Conservation (phyloP, 92 coral and sea anemone species). For the Actinostola sp. region DNA sequence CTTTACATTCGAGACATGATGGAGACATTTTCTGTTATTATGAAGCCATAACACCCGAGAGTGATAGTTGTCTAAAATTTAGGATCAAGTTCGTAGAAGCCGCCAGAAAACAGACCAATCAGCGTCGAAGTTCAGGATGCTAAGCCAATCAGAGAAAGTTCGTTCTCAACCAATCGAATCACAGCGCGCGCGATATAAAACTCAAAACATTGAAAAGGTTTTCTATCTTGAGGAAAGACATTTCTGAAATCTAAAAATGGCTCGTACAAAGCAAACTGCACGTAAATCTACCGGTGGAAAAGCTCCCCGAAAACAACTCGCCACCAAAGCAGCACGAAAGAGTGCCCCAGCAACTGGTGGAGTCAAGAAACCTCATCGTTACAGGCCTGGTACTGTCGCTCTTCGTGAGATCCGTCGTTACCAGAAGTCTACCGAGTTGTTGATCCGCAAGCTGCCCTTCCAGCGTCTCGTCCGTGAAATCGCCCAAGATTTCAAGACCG, state of each 20-base stretch:
- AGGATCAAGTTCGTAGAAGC: neutral
- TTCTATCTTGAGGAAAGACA: neutral
- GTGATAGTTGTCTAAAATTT: neutral
- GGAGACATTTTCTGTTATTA: neutral
- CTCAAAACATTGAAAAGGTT: neutral
- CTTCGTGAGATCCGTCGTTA: slow-evolving; percentile 80
- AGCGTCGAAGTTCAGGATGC: neutral
- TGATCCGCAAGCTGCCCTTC: slow-evolving; percentile 79
- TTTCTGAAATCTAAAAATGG: slow-evolving; percentile 28
- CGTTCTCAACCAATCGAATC: slow-evolving; percentile 20
- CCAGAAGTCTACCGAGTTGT: slow-evolving; percentile 74
- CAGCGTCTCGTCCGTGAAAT: slow-evolving; percentile 96
- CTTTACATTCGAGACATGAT: neutral
- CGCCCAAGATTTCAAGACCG: no score
- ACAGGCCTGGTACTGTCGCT: slow-evolving; percentile 80
- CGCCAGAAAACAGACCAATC: slow-evolving; percentile 14
- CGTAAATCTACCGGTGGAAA: slow-evolving; percentile 86
- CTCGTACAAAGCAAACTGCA: slow-evolving; percentile 83
- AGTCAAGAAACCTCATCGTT: slow-evolving; percentile 73
- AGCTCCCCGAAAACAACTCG: slow-evolving; percentile 80
- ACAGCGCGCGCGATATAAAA: slow-evolving; percentile 32
- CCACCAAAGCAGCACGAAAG: slow-evolving; percentile 83
- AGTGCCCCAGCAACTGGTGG: slow-evolving; percentile 82
- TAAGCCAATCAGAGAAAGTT: slow-evolving; percentile 8
- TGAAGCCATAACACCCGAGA: neutral